Base-by-base conservation (phyloP, 2,888 invertebrate genomes). In the Vanessa cardui region DNA sequence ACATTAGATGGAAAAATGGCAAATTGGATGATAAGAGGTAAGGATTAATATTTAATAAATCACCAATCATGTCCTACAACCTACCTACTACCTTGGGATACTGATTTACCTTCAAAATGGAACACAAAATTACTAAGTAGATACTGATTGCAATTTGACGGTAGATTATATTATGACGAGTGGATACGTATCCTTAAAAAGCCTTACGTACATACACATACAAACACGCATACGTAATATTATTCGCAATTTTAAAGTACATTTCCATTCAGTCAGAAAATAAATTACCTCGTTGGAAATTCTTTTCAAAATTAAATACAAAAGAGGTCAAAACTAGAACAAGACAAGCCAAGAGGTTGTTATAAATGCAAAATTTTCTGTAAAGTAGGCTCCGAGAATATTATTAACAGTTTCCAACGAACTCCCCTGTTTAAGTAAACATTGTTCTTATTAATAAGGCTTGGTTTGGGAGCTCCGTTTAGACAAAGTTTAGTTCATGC, bases 291-390 rank as follows among this genome's bases (percentile, higher is more conserved):
- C 5, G 45, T 39, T 59, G 16, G 47, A 58, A 49, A 58, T 39
- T 64, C 49, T 50, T 58, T 45, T 50, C 21, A 60, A 60, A 60
- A 65, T 20, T 54, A 31, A 52, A 64, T 61, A 58, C 61, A 47
- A 66, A 70, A 31, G 61, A 59, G 61, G 69, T 70, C 58, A 64
- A 58, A 66, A 46, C 60, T 66, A 56, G 60, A 66, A 70, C 65
- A 66, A 62, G 63, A 61, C 49, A 60, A 58, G 63, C 49, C 66
- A 66, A 70, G 63, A 58, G 58, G 63, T 64, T 50, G 64, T 66
- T 60, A 46, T 65, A 45, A 65, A 70, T 66, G 66, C 60, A 64
- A 66, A 69, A 66, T 61, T 26, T 56, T 60, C 18, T 58, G 49
- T 45, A 56, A 63, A 62, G 58, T 64, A 69, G 54, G 60, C 66